A percentile compares a stretch with the other conserved stretches of the same genome.
These are phyloP conservation scores for Stratiolaelaps scimitus DNA, from an alignment of 1,140 invertebrate genomes.

Conservation along the genomic window DNA sequence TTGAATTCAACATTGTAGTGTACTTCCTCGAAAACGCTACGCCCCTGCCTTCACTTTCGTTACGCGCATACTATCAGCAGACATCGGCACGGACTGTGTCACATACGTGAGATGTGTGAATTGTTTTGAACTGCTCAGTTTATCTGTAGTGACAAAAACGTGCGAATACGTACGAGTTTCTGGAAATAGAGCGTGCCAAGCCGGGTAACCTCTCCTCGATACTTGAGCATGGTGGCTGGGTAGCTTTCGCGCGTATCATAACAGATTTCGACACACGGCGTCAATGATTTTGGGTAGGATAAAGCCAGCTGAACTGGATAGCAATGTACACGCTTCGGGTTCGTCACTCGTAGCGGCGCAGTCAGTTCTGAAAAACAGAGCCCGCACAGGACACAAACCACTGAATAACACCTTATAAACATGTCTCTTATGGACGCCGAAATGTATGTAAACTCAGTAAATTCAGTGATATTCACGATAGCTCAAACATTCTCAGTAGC, in stretches of 20 bases:
- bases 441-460: neutral
- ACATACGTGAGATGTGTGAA: too few relatives aligned
- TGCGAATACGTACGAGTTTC: constrained; percentile 65
- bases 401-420: constrained; percentile 23
- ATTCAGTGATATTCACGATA: neutral
- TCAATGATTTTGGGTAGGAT: constrained; percentile 54
- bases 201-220: constrained; percentile 67
- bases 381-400: too few relatives aligned
- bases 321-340: constrained; percentile 77
- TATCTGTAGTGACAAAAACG: too few relatives aligned
- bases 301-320: constrained; percentile 81
- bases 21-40: too few relatives aligned
- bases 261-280: constrained; percentile 67
- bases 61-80: too few relatives aligned
- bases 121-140: too few relatives aligned
- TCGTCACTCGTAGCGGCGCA: constrained; percentile 48
- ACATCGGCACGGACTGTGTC: too few relatives aligned
- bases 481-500: too few relatives aligned
- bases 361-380: constrained; percentile 45
- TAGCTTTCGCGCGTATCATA: constrained; percentile 55
- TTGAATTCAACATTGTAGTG: too few relatives aligned
- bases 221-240: constrained; percentile 62
- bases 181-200: constrained; percentile 77
- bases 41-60: too few relatives aligned
- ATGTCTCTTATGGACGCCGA: neutral